Conservation (phyloP, 2,797 vertebrate genomes). For the Sebastiscus albofasciatus region DNA sequence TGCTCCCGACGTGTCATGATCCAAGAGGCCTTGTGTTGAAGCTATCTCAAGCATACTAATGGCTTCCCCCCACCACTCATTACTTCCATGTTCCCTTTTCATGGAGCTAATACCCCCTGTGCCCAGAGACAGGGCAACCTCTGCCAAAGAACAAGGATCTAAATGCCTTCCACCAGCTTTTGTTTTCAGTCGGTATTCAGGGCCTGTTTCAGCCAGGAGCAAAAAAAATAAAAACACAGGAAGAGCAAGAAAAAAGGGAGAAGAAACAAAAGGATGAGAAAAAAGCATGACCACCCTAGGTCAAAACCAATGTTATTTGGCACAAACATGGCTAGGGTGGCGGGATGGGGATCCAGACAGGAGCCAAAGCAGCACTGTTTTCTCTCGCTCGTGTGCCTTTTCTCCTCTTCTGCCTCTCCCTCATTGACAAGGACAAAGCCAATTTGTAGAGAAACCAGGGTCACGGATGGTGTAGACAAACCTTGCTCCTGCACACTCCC, state of each 20-base stretch:
- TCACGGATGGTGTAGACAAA: slow-evolving; percentile 78
- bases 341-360: slow-evolving; percentile 21
- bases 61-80: slow-evolving; percentile 90
- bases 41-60: slow-evolving; percentile 96
- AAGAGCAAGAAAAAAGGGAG: not conserved
- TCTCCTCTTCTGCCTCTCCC: slow-evolving; percentile 37
- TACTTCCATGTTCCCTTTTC: slow-evolving; percentile 93
- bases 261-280: slow-evolving; percentile 24
- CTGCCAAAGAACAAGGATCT: slow-evolving; percentile 75
- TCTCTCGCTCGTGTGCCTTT: slow-evolving; percentile 41
- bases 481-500: slow-evolving; percentile 76
- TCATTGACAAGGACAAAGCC: slow-evolving; percentile 85
- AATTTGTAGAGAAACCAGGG: slow-evolving; percentile 83
- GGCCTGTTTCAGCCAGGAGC: slow-evolving; percentile 23
- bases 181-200: slow-evolving; percentile 53
- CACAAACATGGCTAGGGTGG: slow-evolving; percentile 28
- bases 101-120: slow-evolving; percentile 93
- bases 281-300: slow-evolving; percentile 44
- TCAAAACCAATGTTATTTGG: slow-evolving; percentile 52
- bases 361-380: slow-evolving; percentile 44
- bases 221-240: not conserved
- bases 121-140: slow-evolving; percentile 84
- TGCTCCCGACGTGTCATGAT: slow-evolving; percentile 96
- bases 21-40: slow-evolving; percentile 93
- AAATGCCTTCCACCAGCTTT: slow-evolving; percentile 69